Evolutionary conservation across 2,113 vertebrate genomes (phyloP).

Genomic region (Ptychochromis oligacanthus): DNA sequence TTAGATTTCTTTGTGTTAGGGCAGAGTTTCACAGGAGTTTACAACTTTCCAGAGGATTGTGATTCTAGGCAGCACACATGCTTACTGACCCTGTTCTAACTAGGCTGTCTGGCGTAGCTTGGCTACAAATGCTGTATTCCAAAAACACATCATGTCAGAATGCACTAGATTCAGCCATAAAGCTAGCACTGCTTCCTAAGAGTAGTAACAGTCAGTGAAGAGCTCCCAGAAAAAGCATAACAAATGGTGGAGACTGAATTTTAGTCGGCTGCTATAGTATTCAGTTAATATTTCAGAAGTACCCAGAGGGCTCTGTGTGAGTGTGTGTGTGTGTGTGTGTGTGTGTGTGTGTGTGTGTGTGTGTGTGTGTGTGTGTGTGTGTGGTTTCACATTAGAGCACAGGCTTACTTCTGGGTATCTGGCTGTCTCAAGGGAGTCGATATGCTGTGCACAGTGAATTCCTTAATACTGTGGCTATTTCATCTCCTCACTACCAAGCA

Average conservation of each 20-base stretch:
- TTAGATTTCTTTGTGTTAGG: not conserved
- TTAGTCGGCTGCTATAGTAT: slow-evolving; percentile 23
- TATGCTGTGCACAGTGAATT: slow-evolving; percentile 53
- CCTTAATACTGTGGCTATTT: slow-evolving; percentile 47
- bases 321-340: slow-evolving; percentile 21
- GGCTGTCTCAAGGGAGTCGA: slow-evolving; percentile 22
- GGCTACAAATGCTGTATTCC: not conserved
- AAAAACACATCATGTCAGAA: not conserved
- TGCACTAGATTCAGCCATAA: slow-evolving; percentile 1
- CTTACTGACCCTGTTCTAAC: slow-evolving; percentile 8
- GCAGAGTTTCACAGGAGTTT: not conserved
- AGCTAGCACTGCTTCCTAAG: not conserved
- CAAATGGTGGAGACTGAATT: not conserved
- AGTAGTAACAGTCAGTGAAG: not conserved
- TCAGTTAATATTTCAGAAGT: slow-evolving; percentile 56
- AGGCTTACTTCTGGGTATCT: slow-evolving; percentile 29
- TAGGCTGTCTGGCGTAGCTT: not conserved
- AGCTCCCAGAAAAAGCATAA: not conserved
- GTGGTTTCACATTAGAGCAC: slow-evolving; percentile 34
- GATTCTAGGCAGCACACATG: slow-evolving; percentile 1
- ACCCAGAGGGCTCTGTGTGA: not conserved
- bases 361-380: slow-evolving; percentile 13
- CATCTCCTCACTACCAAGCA: slow-evolving; percentile 20
- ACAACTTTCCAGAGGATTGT: not conserved
- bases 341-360: not conserved